Evolutionary conservation across 2,888 invertebrate species (phyloP).

Genomic region (Tipula confusa): DNA sequence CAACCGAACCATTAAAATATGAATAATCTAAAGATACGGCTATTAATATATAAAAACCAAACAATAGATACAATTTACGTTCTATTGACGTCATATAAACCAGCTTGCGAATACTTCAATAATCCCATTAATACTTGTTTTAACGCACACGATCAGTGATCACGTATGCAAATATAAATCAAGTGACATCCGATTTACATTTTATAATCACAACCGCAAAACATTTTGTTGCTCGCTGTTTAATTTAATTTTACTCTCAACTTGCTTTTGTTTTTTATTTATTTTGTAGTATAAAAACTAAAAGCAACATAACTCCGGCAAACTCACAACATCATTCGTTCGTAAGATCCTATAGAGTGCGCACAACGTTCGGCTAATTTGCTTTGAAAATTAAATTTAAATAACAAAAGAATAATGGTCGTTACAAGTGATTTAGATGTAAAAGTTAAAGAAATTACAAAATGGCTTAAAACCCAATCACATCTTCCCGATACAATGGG

Average conservation of each 20-base stretch:
- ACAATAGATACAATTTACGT: too few species aligned
- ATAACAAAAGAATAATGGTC: background rate
- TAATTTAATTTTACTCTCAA: background rate
- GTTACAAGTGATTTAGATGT: background rate
- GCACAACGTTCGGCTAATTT: background rate
- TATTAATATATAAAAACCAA: too few species aligned
- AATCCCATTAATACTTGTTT: too few species aligned
- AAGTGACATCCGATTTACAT: too few species aligned
- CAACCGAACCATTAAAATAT: too few species aligned
- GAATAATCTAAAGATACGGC: too few species aligned
- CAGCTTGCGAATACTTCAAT: too few species aligned
- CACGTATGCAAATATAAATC: too few species aligned
- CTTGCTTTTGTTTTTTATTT: background rate
- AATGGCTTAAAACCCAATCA: slow-evolving; percentile 60
- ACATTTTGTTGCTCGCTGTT: background rate
- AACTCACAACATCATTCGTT: background rate
- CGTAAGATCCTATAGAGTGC: background rate
- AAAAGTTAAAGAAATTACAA: slow-evolving; percentile 36
- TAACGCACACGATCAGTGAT: too few species aligned
- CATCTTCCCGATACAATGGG: slow-evolving; percentile 65
- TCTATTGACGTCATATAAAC: too few species aligned
- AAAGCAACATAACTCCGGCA: background rate
- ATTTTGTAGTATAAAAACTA: background rate
- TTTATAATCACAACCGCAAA: background rate
- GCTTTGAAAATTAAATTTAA: background rate